Evolutionary conservation across 2,797 vertebrate genomes (phyloP), one percentile per base, ranked within the genome.

Genomic region (Yasuhikotakia modesta): DNA sequence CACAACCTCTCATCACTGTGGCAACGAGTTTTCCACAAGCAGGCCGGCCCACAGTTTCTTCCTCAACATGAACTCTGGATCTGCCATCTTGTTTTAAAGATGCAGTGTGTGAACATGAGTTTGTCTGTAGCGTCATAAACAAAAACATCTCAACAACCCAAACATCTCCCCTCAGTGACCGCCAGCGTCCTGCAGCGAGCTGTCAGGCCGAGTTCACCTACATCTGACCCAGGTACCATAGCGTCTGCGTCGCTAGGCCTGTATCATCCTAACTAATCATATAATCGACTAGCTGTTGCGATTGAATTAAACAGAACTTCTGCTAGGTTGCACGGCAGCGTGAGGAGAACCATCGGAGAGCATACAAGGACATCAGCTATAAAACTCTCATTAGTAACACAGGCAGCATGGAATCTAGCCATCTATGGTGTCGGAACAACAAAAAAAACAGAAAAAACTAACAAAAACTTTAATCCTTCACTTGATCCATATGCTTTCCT

Each of bases 401-500:
- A 76, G 19, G 65, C 67, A 69, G 39, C 58, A 63, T 13, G n/a
- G 17, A 27, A 67, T 70, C 67, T 24, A 63, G 60, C 68, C 68
- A 46, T 55, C 57, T 50, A 21, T 39, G 17, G 43, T 70, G 66
- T 39, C 17, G 22, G 69, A 58, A 69, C 10, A 64, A 48, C 39
- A 58, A 30, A 39, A 57, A 63, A 69, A 65, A 35, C 7, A n/a
- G 10, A 58, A 27, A 17, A 60, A 39, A 64, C 16, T n/a, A 10
- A 27, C 13, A 65, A 63, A 78, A 63, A 78, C 46, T 78, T 35
- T 16, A 78, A 71, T 71, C n/a, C 76, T 78, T 71, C 48, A 57
- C 68, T 78, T 78, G 68, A 78, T 71, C 68, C 68, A 71, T 78
- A 78, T 78, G 68, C 76, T 71, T 71, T 71, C 64, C 24, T 78